Evolutionary conservation across 1,140 invertebrate species (phyloP).

Genomic region (Vollenhovia emeryi): DNA sequence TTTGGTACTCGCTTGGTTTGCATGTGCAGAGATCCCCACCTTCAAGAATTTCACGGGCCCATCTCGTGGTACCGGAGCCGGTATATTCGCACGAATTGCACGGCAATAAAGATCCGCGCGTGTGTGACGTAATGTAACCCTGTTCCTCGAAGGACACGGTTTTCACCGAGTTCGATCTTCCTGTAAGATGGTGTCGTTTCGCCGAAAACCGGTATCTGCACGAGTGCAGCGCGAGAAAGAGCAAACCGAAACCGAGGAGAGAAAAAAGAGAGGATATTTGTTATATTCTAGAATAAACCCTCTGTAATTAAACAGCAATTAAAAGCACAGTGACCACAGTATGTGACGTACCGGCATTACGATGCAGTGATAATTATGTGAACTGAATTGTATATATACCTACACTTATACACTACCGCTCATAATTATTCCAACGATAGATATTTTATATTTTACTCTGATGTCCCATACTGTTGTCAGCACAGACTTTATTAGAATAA

Average conservation of each 20-base stretch:
- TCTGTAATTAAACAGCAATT: background rate
- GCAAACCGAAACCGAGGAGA: constrained; percentile 1
- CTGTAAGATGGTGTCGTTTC: constrained; percentile 73
- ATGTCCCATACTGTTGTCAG: too few species aligned
- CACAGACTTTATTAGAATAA: too few species aligned
- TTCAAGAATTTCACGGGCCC: constrained; percentile 7
- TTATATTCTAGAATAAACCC: background rate
- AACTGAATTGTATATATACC: background rate
- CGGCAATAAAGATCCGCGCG: constrained; percentile 40
- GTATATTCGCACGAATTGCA: constrained; percentile 29
- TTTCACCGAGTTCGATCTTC: constrained; percentile 73
- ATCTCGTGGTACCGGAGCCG: constrained; percentile 1
- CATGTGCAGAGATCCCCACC: constrained; percentile 10
- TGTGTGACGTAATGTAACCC: constrained; percentile 70
- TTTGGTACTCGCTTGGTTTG: background rate
- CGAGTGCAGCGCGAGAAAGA: background rate
- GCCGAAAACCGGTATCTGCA: constrained; percentile 65
- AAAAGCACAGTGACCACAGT: background rate
- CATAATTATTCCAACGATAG: too few species aligned
- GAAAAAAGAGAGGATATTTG: background rate
- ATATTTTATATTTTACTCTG: too few species aligned
- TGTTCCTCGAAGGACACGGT: constrained; percentile 71
- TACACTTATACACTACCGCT: too few species aligned
- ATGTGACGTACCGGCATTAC: background rate
- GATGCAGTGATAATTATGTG: background rate